Evolutionary conservation across 2,888 invertebrate species (phyloP), one percentile per base, ranked within the genome.

Genomic region (Lysandra bellargus): DNA sequence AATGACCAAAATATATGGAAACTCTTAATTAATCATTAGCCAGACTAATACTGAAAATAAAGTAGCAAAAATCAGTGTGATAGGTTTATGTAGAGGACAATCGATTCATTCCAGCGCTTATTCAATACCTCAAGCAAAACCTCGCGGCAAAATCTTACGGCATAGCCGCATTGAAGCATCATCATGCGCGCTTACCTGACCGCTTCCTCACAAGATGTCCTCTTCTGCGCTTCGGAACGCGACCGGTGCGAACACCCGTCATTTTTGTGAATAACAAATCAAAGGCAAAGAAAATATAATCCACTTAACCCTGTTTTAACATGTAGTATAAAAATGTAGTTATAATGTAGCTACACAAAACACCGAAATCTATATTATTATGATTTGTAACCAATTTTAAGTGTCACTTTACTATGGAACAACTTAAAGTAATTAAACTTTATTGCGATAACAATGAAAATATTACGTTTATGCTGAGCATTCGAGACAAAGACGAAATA

Each of bases 141-240:
- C 86, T 84, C 86, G 85, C 85, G 83, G 84, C 87, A 69, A 30
- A 9, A 69, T 4, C 69, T 69, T 33, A 69, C 82, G 83, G 80
- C 82, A 84, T 80, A 84, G 83, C 84, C 81, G 83, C 82, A 88
- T 87, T 87, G 86, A 88, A 86, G 87, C 86, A 84, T 84, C 86
- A 84, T 81, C 90, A 91, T 90, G 90, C 90, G 83, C 84, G 84
- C 89, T 87, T 92, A 94, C 94, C 94, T 94, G 92, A 88, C 84
- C 90, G 89, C 83, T 85, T 90, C 87, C 91, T 92, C 85, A 87
- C 86, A 82, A 89, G 90, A 81, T 88, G 89, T 83, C 87, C 88
- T 88, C 89, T 90, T 85, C 88, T 89, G 86, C 87, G 90, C 85
- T 93, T 94, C 83, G 89, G 87, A 82, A 94, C 92, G 80, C 93